Percentiles rank a stretch among this genome's conserved stretches.
These are phyloP conservation scores for Colostygia pectinataria DNA, from an alignment of 2,888 invertebrate species.

Conservation along the genomic window DNA sequence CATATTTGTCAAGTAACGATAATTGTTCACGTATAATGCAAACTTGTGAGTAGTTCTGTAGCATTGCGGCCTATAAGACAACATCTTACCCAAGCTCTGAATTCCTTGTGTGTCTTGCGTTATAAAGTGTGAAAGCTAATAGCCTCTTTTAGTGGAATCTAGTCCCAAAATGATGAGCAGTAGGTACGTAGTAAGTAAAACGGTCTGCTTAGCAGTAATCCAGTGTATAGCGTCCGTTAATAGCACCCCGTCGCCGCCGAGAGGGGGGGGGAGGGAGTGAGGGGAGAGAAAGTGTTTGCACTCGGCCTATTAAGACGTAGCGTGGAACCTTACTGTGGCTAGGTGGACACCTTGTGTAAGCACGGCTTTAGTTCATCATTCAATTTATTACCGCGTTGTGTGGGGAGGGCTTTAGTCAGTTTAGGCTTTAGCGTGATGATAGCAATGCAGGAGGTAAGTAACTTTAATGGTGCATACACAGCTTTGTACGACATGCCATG, in stretches of 20 bases:
- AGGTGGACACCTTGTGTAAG: slow-evolving; percentile 5
- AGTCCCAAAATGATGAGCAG: slow-evolving; percentile 8
- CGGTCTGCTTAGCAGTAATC: slow-evolving; percentile 14
- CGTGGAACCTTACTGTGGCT: too few relatives aligned
- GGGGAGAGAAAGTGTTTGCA: slow-evolving; percentile 1
- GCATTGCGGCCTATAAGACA: too few relatives aligned
- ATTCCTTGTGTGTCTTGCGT: too few relatives aligned
- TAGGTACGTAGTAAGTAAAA: slow-evolving; percentile 7
- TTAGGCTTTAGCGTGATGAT: too few relatives aligned
- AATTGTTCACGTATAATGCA: too few relatives aligned
- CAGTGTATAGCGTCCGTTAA: slow-evolving; percentile 14
- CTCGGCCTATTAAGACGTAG: slow-evolving; percentile 12
- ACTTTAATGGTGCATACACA: too few relatives aligned
- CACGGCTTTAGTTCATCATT: slow-evolving; percentile 9
- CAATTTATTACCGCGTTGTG: slow-evolving; percentile 6
- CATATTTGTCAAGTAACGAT: too few relatives aligned
- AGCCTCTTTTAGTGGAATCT: background rate
- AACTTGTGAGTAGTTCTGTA: too few relatives aligned
- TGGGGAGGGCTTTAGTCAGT: too few relatives aligned
- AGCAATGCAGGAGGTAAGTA: too few relatives aligned
- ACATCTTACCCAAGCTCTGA: too few relatives aligned
- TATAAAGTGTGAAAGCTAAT: background rate
- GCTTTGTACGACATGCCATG: too few relatives aligned
- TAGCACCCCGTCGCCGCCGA: background rate
- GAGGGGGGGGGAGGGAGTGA: background rate